These are phyloP conservation scores for Odontomachus brunneus DNA, from an alignment of 1,140 invertebrate genomes.

Conservation along the genomic window DNA sequence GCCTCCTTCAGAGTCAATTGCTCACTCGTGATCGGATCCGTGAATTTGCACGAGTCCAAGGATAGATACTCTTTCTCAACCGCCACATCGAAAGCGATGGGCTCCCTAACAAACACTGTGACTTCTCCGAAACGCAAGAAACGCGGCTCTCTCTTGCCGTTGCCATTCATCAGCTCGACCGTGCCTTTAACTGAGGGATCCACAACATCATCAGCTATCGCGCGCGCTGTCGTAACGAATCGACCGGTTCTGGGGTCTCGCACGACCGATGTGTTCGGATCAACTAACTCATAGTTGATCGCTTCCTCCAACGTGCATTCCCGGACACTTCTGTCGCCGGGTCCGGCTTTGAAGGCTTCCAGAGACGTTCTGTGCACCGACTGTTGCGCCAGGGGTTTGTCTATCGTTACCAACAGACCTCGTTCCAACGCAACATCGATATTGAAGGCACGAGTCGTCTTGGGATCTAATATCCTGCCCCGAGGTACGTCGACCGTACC, in stretches of 20 bases:
- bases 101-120: conserved; percentile 90
- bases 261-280: conserved; percentile 91
- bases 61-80: conserved; percentile 91
- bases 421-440: conserved; percentile 91
- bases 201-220: conserved; percentile 90
- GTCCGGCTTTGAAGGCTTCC: conserved; percentile 18
- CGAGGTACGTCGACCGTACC: conserved; percentile 91
- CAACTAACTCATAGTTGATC: conserved; percentile 90
- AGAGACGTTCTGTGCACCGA: conserved; percentile 72
- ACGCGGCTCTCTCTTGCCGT: conserved; percentile 86
- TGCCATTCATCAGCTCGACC: conserved; percentile 87
- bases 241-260: conserved; percentile 91
- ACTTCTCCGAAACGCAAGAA: conserved; percentile 91
- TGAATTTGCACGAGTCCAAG: conserved; percentile 90
- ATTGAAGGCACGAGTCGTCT: conserved; percentile 90
- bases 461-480: conserved; percentile 92
- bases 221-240: conserved; percentile 90
- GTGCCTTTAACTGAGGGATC: conserved; percentile 89
- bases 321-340: conserved; percentile 70
- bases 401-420: conserved; percentile 90
- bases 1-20: conserved; percentile 94
- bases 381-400: conserved; percentile 88
- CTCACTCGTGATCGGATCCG: conserved; percentile 90
- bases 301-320: conserved; percentile 93
- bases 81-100: conserved; percentile 91